Percentiles rank a stretch among this genome's conserved stretches.
phyloP scores from a whole-genome alignment of 2,888 invertebrate species.

The Empis stercorea region DNA sequence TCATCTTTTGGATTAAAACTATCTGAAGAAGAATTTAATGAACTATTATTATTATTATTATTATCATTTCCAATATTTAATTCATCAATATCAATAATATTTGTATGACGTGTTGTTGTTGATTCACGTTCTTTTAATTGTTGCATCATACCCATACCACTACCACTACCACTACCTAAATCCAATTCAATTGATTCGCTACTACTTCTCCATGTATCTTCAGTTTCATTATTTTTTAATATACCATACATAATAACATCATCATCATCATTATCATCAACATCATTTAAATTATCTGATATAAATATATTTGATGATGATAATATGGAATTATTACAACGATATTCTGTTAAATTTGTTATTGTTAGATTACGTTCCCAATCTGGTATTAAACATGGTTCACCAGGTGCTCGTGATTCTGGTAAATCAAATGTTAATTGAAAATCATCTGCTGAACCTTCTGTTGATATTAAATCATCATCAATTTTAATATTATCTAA shows the following conservation, averaged over 20 bases:
- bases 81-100: slow-evolving; percentile 25
- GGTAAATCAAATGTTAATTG: not conserved
- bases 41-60: not conserved
- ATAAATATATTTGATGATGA: slow-evolving; percentile 9
- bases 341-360: slow-evolving; percentile 5
- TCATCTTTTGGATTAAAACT: slow-evolving; percentile 27
- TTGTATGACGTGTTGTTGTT: slow-evolving; percentile 22
- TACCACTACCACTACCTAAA: slow-evolving; percentile 15
- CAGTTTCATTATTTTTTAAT: not conserved
- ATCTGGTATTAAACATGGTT: slow-evolving; percentile 9
- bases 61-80: not conserved
- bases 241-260: not conserved
- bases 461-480: not conserved
- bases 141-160: slow-evolving; percentile 13
- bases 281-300: too few relatives aligned
- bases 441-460: not conserved
- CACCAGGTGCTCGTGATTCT: slow-evolving; percentile 16
- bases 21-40: not conserved
- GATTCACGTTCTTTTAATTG: slow-evolving; percentile 17
- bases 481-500: not conserved
- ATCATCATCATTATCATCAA: too few relatives aligned
- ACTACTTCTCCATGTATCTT: slow-evolving; percentile 8
- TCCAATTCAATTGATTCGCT: slow-evolving; percentile 15
- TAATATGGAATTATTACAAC: not conserved
- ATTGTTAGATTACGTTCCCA: slow-evolving; percentile 12